Base-by-base conservation (phyloP, 2,888 invertebrate genomes). In the Zonitis immaculata region DNA sequence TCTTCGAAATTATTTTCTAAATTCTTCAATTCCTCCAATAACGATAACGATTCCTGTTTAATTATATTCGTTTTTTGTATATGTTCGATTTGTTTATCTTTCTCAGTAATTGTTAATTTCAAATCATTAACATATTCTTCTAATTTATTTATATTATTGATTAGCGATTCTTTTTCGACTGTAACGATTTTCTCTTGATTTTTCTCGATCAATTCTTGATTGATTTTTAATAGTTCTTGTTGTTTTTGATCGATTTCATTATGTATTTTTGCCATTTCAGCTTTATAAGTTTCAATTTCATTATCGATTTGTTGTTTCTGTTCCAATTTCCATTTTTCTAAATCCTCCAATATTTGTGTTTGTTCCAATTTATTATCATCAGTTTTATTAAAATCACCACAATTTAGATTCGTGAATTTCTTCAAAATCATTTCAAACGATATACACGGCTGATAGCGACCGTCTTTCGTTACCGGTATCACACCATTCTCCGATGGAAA, bases 1-100 rank as follows among this genome's bases (percentile, higher is more conserved):
- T 35, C 79, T 55, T 81, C 79, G 44, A 86, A 76, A 63, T 86
- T 86, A 66, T 85, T 82, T 66, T 87, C 86, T 9, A 87, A 51
- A 54, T 68, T 76, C 70, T 84, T 82, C 69, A 89, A 69, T 71
- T 89, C 87, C 52, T 82, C 82, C 46, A 88, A 75, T 4, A 89
- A 75, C 47, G 79, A 80, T 0, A 83, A 79, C 0, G 87, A 82
- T 74, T 88, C 85, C 59, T 87, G 84, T 60, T 82, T 82, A 0
- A 85, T 84, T 39, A 86, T 67, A 18, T 82, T 80, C 0, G 80
- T 81, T 65, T 82, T 82, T 63, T 79, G 79, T 47, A 74, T 62
- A 11, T 71, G 76, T 8, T 78, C 76, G 0, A 82, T 55, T 54
- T 75, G 68, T 14, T 66, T 58, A 35, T 67, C 62, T 49, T 73